phyloP scores from a whole-genome alignment of 2,888 invertebrate genomes.

The Crepidodera aurea region DNA sequence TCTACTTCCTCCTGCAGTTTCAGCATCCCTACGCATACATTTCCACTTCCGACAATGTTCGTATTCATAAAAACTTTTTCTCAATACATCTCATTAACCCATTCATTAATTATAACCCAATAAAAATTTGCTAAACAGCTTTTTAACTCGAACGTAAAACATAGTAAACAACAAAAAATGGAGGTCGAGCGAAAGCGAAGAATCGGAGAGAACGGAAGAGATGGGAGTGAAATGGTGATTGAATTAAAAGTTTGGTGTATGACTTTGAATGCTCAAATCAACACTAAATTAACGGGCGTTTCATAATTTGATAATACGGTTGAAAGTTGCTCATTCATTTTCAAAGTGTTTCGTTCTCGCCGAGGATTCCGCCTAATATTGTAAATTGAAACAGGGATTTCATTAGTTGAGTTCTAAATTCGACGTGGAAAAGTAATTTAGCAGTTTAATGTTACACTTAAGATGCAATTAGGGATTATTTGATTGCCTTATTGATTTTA shows the following conservation, averaged over 20 bases:
- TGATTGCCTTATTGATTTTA: not conserved
- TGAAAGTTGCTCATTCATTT: slow-evolving; percentile 47
- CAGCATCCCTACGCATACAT: too few species aligned
- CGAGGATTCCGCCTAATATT: slow-evolving; percentile 29
- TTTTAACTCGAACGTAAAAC: too few species aligned
- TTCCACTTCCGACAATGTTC: too few species aligned
- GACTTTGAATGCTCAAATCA: slow-evolving; percentile 58
- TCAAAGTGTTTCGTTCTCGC: slow-evolving; percentile 49
- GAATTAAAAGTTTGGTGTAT: slow-evolving; percentile 54
- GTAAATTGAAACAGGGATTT: slow-evolving; percentile 36
- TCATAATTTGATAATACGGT: slow-evolving; percentile 55
- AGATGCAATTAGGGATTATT: not conserved
- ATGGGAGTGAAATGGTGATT: slow-evolving; percentile 45
- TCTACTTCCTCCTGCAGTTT: too few species aligned
- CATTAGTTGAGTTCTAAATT: slow-evolving; percentile 24
- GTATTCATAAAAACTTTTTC: too few species aligned
- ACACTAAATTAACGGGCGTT: slow-evolving; percentile 55
- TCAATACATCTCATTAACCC: too few species aligned
- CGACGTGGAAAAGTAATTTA: slow-evolving; percentile 9
- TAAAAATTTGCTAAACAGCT: too few species aligned
- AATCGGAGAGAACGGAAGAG: slow-evolving; percentile 28
- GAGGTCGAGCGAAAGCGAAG: not conserved
- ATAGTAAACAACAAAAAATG: not conserved
- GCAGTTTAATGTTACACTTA: slow-evolving; percentile 13
- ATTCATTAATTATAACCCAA: too few species aligned